These are phyloP conservation scores for Halocynthia aurantium DNA, from an alignment of 23 tunicate genomes.

Conservation along the genomic window DNA sequence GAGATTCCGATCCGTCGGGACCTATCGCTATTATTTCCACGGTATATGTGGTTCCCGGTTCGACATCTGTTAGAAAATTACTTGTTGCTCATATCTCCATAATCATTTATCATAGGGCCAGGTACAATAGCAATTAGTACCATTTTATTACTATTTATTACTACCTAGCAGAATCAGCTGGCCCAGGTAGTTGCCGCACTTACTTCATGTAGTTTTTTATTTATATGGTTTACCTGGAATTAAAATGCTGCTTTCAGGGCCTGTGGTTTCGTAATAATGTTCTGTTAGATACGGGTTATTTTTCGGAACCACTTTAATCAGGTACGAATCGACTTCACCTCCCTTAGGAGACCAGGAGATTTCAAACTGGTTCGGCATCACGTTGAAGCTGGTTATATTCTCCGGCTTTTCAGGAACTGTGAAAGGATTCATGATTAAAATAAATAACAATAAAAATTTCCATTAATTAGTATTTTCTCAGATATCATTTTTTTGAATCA, in stretches of 20 bases:
- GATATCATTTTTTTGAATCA: neutral
- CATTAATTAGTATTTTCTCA: too few species aligned
- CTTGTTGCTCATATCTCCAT: neutral
- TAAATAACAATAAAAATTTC: too few species aligned
- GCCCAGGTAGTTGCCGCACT: neutral
- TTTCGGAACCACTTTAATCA: conserved; percentile 1
- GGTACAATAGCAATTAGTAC: too few species aligned
- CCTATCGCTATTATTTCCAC: conserved; percentile 2
- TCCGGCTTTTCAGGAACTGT: conserved; percentile 9
- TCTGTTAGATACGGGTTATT: conserved; percentile 3
- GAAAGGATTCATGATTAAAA: too few species aligned
- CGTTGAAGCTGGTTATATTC: neutral
- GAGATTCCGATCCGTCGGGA: neutral
- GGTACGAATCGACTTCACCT: neutral
- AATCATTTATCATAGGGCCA: too few species aligned
- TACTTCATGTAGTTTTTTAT: neutral
- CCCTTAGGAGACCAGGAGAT: neutral
- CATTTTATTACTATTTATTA: too few species aligned
- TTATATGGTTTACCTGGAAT: conserved; percentile 1
- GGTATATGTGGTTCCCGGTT: conserved; percentile 14
- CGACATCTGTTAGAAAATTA: neutral
- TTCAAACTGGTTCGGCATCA: conserved; percentile 3
- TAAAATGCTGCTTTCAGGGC: neutral
- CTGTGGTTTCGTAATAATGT: neutral
- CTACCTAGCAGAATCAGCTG: too few species aligned